phyloP scores from a whole-genome alignment of 2,888 invertebrate species.

The Drosophila barbarae region DNA sequence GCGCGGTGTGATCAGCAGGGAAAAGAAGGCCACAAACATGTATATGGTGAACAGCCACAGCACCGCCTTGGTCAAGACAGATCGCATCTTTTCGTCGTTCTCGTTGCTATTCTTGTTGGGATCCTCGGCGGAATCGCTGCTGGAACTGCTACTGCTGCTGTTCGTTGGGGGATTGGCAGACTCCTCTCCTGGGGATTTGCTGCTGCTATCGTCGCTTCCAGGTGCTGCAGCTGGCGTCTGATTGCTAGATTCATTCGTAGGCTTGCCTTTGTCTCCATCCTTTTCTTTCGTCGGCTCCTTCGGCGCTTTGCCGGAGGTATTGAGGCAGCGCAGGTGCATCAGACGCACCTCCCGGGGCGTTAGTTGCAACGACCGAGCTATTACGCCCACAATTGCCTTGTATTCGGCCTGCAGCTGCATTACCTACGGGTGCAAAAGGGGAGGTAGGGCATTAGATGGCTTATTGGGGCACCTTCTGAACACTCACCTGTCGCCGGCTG shows the following conservation, averaged over 20 bases:
- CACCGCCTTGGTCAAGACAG: conserved; percentile 87
- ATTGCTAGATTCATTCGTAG: conserved; percentile 3
- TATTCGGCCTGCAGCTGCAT: conserved; percentile 73
- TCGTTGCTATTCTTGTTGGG: conserved; percentile 82
- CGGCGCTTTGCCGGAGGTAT: conserved; percentile 1
- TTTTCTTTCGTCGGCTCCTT: conserved; percentile 9
- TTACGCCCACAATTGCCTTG: conserved; percentile 72
- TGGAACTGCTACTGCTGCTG: conserved; percentile 15
- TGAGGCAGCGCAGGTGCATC: conserved; percentile 60
- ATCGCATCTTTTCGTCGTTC: conserved; percentile 86
- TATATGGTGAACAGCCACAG: conserved; percentile 90
- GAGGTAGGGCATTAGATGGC: not conserved
- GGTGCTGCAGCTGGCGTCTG: conserved; percentile 4
- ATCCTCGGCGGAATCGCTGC: conserved; percentile 37
- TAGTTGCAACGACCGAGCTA: conserved; percentile 73
- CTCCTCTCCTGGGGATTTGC: conserved; percentile 1
- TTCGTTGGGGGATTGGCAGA: conserved; percentile 4
- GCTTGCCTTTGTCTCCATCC: conserved; percentile 9
- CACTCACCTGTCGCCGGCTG: conserved; percentile 63
- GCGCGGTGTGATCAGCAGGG: conserved; percentile 85
- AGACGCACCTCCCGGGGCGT: conserved; percentile 65
- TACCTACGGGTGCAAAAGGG: conserved; percentile 45
- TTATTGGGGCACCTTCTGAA: not conserved
- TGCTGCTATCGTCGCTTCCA: conserved; percentile 5
- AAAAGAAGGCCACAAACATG: conserved; percentile 86